Conservation (phyloP, 2,888 invertebrate genomes). For the Hyposoter didymator region DNA sequence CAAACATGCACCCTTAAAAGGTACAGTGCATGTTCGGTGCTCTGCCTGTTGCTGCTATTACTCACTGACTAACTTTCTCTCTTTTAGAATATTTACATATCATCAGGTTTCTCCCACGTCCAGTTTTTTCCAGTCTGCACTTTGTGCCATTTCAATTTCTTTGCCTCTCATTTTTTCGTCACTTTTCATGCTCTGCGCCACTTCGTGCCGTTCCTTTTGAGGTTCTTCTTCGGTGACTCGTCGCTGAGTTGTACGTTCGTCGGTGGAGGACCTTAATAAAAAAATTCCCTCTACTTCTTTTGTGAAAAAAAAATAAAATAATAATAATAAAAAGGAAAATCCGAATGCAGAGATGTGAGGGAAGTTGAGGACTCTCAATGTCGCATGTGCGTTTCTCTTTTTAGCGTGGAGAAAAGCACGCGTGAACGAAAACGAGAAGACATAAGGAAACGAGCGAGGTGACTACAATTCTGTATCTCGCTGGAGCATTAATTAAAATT, state of each 20-base stretch:
- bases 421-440: conserved; percentile 13
- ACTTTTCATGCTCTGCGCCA: conserved; percentile 26
- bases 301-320: background rate
- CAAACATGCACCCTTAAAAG: conserved; percentile 22
- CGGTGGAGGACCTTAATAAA: conserved; percentile 27
- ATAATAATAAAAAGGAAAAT: background rate
- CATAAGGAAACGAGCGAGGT: conserved; percentile 22
- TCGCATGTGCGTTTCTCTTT: conserved; percentile 1
- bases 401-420: conserved; percentile 7
- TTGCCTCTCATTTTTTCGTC: background rate
- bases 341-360: conserved; percentile 1
- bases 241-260: conserved; percentile 19
- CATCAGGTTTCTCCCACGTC: conserved; percentile 41
- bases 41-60: conserved; percentile 19
- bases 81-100: conserved; percentile 52
- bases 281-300: background rate
- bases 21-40: conserved; percentile 24
- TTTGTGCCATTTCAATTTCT: conserved; percentile 9
- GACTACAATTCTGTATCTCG: conserved; percentile 27
- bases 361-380: conserved; percentile 27
- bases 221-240: conserved; percentile 44
- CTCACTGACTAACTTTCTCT: conserved; percentile 9
- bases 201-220: conserved; percentile 31
- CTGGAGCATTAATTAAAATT: conserved; percentile 66
- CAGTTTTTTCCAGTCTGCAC: conserved; percentile 8